A percentile compares a stretch with the other conserved stretches of the same genome.
phyloP scores from a whole-genome alignment of 2,113 vertebrate genomes.

The Mormyrus iriodes region DNA sequence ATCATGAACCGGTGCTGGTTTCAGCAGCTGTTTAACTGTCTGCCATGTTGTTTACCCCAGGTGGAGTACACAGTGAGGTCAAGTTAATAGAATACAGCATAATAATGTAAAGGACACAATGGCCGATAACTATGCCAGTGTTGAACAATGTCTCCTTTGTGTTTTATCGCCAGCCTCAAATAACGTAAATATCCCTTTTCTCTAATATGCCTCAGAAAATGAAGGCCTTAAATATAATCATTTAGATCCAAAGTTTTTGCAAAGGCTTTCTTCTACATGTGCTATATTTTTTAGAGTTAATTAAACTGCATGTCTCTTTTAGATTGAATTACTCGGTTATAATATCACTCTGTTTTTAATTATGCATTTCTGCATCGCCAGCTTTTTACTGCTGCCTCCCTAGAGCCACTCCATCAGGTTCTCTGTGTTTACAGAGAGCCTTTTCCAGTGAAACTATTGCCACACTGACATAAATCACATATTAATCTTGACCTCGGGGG shows the following conservation, averaged over 20 bases:
- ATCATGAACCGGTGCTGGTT: neutral
- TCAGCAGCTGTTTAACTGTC: neutral
- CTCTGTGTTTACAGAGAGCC: neutral
- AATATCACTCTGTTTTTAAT: neutral
- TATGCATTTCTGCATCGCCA: neutral
- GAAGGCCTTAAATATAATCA: neutral
- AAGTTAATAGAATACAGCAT: constrained; percentile 3
- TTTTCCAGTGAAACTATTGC: neutral
- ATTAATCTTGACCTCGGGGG: constrained; percentile 17
- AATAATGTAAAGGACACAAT: neutral
- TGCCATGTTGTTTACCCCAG: neutral
- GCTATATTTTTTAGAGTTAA: neutral
- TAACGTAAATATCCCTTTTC: neutral
- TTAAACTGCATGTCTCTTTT: neutral
- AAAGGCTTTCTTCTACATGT: neutral
- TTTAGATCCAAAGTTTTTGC: neutral
- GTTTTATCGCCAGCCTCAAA: neutral
- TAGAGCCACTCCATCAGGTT: neutral
- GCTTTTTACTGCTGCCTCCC: neutral
- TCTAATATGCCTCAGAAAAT: neutral
- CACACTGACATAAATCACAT: neutral
- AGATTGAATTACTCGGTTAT: neutral
- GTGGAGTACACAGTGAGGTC: neutral
- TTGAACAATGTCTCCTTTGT: constrained; percentile 7
- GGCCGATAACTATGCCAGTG: neutral